Base-by-base conservation (phyloP, 1,140 invertebrate species). In the Diabrotica virgifera region DNA sequence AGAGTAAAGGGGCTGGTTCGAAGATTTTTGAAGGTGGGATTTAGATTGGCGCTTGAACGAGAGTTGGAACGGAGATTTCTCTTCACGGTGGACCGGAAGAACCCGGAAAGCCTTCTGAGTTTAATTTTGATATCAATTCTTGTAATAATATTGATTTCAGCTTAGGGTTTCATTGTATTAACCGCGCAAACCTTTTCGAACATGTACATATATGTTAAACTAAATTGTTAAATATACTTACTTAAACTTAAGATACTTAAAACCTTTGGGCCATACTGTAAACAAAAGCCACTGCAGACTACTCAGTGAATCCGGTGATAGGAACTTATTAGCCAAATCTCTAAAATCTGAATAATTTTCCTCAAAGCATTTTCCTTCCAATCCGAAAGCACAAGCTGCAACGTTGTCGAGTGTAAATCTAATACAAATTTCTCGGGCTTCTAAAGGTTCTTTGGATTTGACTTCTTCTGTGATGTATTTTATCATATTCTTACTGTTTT, bases 361-460 rank as follows among this genome's bases (percentile, higher is more conserved):
- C n/a, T 77, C 66, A 72, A 70, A 82, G 66, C 66, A 76, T 73
- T 63, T 70, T 51, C 24, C 79, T 37, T 80, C 75, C 9, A 84
- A 72, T 6, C 82, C 83, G 64, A 85, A 75, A 0, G 80, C 82
- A 11, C 79, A 79, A 57, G 76, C 80, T 5, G 81, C 78, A 5
- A 84, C 78, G 11, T 81, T 78, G 40, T 84, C 83, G 0, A 78
- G 78, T 2, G 82, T 84, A 55, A 77, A 85, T 63, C 78, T 77
- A 0, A 76, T 55, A 9, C 77, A 79, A 0, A 78, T 12, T 14
- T 78, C 61, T 65, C 80, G 79, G 5, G 72, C 35, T 24, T 82
- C 76, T 0, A 74, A 36, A 0, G 62, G 55, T 60, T 60, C 11
- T 36, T 6, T 36, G 5, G 11, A 50, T 14, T 59, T 59, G 5